Base-by-base conservation (phyloP, 2,797 vertebrate species). In the Tragelaphus oryx region DNA sequence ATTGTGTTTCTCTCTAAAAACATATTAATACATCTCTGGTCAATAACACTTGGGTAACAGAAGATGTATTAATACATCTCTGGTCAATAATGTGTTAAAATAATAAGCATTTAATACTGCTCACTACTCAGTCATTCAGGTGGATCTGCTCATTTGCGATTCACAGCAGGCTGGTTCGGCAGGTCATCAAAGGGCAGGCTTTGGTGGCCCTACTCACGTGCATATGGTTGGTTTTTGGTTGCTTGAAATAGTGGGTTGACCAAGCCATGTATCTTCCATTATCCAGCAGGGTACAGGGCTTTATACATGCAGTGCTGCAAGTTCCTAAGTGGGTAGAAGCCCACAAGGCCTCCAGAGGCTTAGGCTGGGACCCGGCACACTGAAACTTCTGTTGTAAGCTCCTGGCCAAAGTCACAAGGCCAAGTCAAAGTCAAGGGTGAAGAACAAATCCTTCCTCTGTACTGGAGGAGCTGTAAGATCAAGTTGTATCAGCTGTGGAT, bases 381-480 rank as follows among this genome's bases (percentile, higher is more conserved):
- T 0, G 1, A 52, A n/a, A 6, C 30, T 44, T 85, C 52, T 57
- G 10, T 68, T 48, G 30, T 5, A 6, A 33, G 24, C n/a, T 84
- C 26, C 10, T 90, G 55, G 41, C 83, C 65, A 80, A 41, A 95
- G 26, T 78, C 76, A 71, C 26, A 81, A 60, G n/a, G 18, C 48
- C 54, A 46, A 48, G 44, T n/a, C 74, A 84, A 78, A 89, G 48
- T 57, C 75, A 52, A 57, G 33, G 13, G 24, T 78, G 18, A 92
- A 87, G 14, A 76, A 83, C n/a, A 68, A 86, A 87, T 87, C 76
- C 94, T 44, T 62, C 54, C 8, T 59, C 52, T 59, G 60, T 26
- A 50, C 3, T 55, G 74, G 33, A 96, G 55, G 22, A 41, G 41
- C 52, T 89, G 8, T 92, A 30, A 82, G 60, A 81, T 97, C 74